Conservation (phyloP, 2,113 vertebrate genomes). For the Peromyscus californicus region DNA sequence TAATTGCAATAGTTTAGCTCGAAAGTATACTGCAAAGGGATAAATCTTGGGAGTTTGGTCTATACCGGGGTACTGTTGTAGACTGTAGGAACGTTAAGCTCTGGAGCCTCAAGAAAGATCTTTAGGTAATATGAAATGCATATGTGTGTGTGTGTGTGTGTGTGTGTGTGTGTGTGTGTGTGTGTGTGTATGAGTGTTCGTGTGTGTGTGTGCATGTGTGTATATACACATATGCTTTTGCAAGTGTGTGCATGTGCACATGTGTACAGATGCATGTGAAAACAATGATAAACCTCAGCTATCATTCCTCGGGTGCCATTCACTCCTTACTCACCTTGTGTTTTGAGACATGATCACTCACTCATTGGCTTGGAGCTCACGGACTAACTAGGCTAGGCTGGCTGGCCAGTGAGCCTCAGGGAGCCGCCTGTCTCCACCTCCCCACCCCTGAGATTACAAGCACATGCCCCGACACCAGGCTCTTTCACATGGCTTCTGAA, state of each 20-base stretch:
- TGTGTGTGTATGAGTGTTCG: accelerated
- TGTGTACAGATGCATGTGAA: too few species aligned
- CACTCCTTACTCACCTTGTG: background rate
- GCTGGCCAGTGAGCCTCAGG: background rate
- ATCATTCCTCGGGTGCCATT: background rate
- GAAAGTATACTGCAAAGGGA: background rate
- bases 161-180: too few species aligned
- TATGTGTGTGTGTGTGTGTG: accelerated
- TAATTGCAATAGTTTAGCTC: background rate
- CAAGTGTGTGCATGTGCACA: background rate
- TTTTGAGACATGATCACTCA: background rate
- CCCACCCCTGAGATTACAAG: background rate
- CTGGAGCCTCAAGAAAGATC: background rate
- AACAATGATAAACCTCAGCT: background rate
- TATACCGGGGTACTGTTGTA: too few species aligned
- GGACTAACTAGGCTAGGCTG: too few species aligned
- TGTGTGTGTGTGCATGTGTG: too few species aligned
- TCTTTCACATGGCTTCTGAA: background rate
- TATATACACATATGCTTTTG: background rate
- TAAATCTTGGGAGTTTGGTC: background rate
- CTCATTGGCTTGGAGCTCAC: background rate
- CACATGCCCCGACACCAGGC: background rate
- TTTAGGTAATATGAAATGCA: background rate
- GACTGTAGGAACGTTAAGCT: background rate
- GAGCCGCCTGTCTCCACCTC: background rate